Base-by-base conservation (phyloP, 2,113 vertebrate species). In the Microtus oregoni region DNA sequence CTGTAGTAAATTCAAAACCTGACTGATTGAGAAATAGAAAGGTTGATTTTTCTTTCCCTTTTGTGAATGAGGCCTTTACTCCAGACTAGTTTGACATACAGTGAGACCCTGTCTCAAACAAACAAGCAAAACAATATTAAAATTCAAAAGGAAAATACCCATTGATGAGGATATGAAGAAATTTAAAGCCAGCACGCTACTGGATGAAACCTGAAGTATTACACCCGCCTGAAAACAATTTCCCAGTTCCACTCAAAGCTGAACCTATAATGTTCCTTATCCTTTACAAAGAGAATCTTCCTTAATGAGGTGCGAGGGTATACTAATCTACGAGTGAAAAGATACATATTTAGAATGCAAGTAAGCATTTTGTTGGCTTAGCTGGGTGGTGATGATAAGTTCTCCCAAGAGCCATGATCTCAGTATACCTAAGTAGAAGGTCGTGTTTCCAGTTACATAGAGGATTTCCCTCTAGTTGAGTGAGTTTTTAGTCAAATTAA, bases 1-100 rank as follows among this genome's bases (percentile, higher is more conserved):
- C 90, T 77, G 67, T 78, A 91, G 72, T 52, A 94, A 82, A 92
- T 90, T 86, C 73, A 67, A 93, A 97, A 81, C 26, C 38, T 28
- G 73, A 52, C 68, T 81, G 67, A 3, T 50, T 83, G 89, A 83
- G 91, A 92, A 92, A 76, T 72, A 13, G 58, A 88, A 94, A n/a
- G 52, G 81, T 86, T 96, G 88, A 55, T 76, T 97, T 94, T 90
- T 81, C 94, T 73, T 93, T 85, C 30, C 41, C 41, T 87, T 83
- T 90, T 85, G 79, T 73, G 95, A 95, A 88, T 15, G 52, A 81
- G 72, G 94, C 63, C 30, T 72, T 35, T 52, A n/a, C 20, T 88
- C 86, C 8, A 88, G 32, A 8, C 86, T 38, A 55, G 30, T 12
- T 24, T 68, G 85, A 14, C 19, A 22, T 52, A 52, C 6, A 87